phyloP scores from a whole-genome alignment of 2,888 invertebrate species.

The Pyrrhia umbra region DNA sequence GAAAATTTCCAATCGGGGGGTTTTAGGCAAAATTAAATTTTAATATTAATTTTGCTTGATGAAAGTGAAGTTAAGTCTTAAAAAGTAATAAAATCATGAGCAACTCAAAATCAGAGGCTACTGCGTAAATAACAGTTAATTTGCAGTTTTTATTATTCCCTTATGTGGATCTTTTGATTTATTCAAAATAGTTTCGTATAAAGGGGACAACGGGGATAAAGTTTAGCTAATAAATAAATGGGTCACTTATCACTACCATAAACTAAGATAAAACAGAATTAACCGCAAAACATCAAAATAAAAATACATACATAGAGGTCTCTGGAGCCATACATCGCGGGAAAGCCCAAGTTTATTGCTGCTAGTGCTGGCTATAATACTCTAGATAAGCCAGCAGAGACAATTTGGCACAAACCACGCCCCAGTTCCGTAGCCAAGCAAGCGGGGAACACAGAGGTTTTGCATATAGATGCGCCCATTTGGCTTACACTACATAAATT shows the following conservation, averaged over 20 bases:
- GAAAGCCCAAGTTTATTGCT: constrained; percentile 85
- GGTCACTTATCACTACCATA: constrained; percentile 51
- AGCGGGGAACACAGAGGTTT: constrained; percentile 84
- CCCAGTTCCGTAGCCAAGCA: constrained; percentile 86
- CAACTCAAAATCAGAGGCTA: constrained; percentile 8
- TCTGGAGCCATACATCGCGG: constrained; percentile 79
- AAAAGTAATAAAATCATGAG: constrained; percentile 34
- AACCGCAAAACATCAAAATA: constrained; percentile 74
- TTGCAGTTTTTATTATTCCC: constrained; percentile 40
- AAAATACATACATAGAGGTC: constrained; percentile 72
- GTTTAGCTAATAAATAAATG: constrained; percentile 55
- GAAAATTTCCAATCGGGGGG: constrained; percentile 44
- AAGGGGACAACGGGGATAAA: constrained; percentile 36
- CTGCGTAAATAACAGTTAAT: constrained; percentile 35
- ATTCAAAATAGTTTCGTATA: constrained; percentile 43
- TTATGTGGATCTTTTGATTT: constrained; percentile 41
- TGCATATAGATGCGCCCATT: constrained; percentile 89
- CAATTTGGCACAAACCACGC: constrained; percentile 89
- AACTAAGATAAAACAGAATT: constrained; percentile 66
- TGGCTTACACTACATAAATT: constrained; percentile 87
- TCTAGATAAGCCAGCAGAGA: constrained; percentile 89
- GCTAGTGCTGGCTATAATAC: constrained; percentile 84
- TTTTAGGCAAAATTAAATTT: constrained; percentile 52
- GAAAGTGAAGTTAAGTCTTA: constrained; percentile 30
- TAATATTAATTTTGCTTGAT: constrained; percentile 48